phyloP scores from a whole-genome alignment of 53 echinoderm and acorn worm species.

The Glandiceps talaboti region DNA sequence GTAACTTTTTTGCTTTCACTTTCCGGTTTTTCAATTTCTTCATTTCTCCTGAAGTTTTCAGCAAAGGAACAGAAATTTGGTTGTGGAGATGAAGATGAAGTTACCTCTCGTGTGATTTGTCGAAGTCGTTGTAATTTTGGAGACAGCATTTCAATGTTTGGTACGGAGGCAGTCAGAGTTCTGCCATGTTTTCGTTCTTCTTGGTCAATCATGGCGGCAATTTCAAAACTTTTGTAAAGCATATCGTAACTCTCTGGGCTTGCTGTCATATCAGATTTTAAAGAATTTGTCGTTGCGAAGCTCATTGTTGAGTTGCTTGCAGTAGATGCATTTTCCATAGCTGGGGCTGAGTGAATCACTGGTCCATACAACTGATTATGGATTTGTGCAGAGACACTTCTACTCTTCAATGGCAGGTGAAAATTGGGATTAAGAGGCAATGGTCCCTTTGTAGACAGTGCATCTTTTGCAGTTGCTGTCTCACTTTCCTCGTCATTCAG shows the following conservation, averaged over 20 bases:
- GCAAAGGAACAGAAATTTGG: not conserved
- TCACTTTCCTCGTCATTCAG: not conserved
- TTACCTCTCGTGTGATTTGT: slow-evolving; percentile 7
- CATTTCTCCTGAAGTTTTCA: not conserved
- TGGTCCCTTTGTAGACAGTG: not conserved
- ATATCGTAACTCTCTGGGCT: slow-evolving; percentile 95
- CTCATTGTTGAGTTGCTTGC: not conserved
- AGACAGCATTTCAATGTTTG: not conserved
- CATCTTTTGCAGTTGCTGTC: not conserved
- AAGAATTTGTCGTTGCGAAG: not conserved
- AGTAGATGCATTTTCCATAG: not conserved
- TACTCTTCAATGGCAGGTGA: not conserved
- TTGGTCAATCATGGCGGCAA: slow-evolving; percentile 57
- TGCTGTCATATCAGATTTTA: slow-evolving; percentile 26
- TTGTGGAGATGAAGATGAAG: not conserved
- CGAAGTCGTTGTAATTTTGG: slow-evolving; percentile 4
- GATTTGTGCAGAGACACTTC: not conserved
- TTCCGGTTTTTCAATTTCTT: not conserved
- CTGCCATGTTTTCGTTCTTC: slow-evolving; percentile 35
- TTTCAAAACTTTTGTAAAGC: slow-evolving; percentile 93
- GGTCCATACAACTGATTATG: not conserved
- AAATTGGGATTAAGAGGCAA: not conserved
- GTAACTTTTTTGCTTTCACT: slow-evolving; percentile 38
- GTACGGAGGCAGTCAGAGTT: not conserved
- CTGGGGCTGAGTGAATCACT: not conserved